Base-by-base conservation (phyloP, 2,888 invertebrate genomes). In the Palloptera scutellata region DNA sequence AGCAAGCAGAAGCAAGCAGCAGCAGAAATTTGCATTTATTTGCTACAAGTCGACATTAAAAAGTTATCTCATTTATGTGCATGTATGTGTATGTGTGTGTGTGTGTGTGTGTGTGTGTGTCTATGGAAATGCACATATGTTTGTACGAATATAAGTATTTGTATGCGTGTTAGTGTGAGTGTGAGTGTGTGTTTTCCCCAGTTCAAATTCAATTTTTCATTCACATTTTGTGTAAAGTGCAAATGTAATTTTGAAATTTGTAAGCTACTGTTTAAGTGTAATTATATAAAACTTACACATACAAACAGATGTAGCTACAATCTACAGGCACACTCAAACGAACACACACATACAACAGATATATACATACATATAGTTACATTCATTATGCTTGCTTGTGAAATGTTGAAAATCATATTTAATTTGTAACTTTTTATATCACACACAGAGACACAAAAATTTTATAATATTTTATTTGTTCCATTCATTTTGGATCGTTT, bases 171-270 rank as follows among this genome's bases (percentile, higher is more conserved):
- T 8, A 5, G 15, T n/a, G 13, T 45, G 45, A 12, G 45, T 45
- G 45, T 13, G 13, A 1, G 11, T 45, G 45, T 13, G 13, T 0
- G 13, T 13, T 45, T 13, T n/a, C 5, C 5, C 15, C 48, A n/a
- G 48, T 48, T 48, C 48, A 48, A 48, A 48, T 48, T 48, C 1
- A 48, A 48, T 48, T 48, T 48, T 48, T 48, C 48, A 8, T 48
- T 48, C 48, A 0, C 30, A 30, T 30, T 30, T 48, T 48, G 9
- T 48, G 11, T 5, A 48, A 48, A 48, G 48, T 48, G 48, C 48
- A 48, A 48, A 48, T 48, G 48, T 2, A 48, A 48, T 48, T 30
- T 48, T 48, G 9, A 48, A 48, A 48, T 48, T 48, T 48, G 2
- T 48, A 13, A 10, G 48, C 48, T 8, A 48, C 15, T 48, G 48